Evolutionary conservation across 2,797 vertebrate genomes (phyloP).

Genomic region (Muraenolepis orangiensis): DNA sequence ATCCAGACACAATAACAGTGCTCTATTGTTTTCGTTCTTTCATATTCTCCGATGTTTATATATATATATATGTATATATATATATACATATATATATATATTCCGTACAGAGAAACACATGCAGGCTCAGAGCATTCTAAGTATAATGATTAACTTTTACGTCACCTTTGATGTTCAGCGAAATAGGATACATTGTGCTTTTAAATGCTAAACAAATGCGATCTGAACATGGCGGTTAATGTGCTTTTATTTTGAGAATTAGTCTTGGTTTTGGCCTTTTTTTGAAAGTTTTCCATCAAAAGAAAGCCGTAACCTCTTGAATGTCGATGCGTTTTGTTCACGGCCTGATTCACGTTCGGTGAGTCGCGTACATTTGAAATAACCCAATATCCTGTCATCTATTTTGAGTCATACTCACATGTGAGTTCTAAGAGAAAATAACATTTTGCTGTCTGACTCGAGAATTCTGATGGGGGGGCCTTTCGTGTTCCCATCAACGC

Average conservation of each 20-base stretch:
- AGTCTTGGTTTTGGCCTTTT: neutral
- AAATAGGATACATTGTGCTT: neutral
- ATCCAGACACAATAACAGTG: slow-evolving; percentile 37
- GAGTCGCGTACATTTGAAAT: neutral
- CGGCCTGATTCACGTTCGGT: neutral
- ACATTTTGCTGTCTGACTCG: neutral
- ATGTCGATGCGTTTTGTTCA: neutral
- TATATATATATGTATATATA: neutral
- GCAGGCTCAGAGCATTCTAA: neutral
- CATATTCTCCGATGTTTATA: neutral
- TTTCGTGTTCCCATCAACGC: neutral
- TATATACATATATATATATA: neutral
- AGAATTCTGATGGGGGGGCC: neutral
- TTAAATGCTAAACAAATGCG: neutral
- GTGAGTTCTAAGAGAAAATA: neutral
- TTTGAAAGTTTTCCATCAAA: neutral
- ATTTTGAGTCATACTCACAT: neutral
- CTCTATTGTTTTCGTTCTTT: slow-evolving; percentile 21
- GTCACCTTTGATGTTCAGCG: neutral
- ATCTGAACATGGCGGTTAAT: neutral
- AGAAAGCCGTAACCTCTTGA: neutral
- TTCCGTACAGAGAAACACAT: neutral
- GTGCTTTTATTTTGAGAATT: neutral
- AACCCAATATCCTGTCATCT: neutral
- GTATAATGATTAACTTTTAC: neutral